These are phyloP conservation scores for Crypturellus tataupa DNA, from an alignment of 2,797 vertebrate genomes.

Conservation along the genomic window DNA sequence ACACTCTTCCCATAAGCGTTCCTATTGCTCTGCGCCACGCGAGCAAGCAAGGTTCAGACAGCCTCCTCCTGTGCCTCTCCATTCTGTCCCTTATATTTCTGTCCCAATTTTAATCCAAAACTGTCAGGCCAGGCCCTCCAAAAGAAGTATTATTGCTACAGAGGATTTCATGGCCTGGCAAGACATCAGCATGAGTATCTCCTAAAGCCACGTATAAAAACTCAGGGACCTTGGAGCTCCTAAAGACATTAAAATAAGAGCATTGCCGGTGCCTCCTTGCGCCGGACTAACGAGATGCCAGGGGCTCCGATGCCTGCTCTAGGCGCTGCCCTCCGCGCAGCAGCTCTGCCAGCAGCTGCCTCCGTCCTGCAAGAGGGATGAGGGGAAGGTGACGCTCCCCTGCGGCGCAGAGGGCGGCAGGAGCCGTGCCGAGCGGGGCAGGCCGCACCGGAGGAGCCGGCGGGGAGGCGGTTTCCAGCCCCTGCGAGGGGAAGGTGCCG, in stretches of 20 bases:
- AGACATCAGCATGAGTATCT: neutral
- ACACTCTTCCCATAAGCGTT: neutral
- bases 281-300: neutral
- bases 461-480: neutral
- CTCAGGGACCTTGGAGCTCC: neutral
- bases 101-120: constrained; percentile 7
- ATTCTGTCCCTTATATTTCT: neutral
- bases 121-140: neutral
- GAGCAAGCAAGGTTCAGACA: neutral
- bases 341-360: rapidly evolving
- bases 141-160: neutral
- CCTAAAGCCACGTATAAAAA: neutral
- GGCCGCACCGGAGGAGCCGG: too few relatives aligned
- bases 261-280: neutral
- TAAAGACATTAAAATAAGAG: neutral
- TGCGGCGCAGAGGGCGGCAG: neutral
- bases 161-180: neutral
- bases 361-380: neutral
- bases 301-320: neutral
- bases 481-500: too few relatives aligned
- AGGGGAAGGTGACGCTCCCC: neutral
- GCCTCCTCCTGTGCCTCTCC: neutral
- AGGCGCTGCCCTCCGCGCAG: neutral
- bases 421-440: neutral
- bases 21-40: neutral